A percentile compares a stretch with the other conserved stretches of the same genome.
Evolutionary conservation across 2,113 vertebrate genomes (phyloP).

Genomic region (Aegithalos caudatus): DNA sequence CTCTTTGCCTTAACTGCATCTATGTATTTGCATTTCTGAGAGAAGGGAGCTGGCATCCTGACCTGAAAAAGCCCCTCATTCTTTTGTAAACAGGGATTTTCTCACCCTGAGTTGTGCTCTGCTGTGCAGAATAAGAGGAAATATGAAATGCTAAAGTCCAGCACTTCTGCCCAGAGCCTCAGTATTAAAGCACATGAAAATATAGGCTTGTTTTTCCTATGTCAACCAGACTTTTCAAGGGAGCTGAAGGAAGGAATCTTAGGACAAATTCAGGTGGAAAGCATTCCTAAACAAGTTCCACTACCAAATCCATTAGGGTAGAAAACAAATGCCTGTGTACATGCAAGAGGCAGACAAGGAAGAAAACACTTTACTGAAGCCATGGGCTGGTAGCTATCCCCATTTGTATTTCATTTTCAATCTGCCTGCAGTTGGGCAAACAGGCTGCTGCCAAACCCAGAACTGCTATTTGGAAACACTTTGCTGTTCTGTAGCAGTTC

Average conservation of each 20-base stretch:
- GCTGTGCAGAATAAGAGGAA: background rate
- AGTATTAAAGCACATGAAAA: background rate
- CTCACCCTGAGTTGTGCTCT: background rate
- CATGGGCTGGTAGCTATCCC: background rate
- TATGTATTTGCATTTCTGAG: background rate
- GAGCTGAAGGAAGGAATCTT: background rate
- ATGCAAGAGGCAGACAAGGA: background rate
- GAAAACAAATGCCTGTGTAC: background rate
- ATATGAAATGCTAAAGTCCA: background rate
- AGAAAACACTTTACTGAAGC: background rate
- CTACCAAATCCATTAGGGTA: background rate
- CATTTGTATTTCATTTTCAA: background rate
- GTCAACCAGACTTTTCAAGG: background rate
- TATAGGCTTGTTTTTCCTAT: background rate
- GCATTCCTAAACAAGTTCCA: background rate
- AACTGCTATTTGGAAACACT: background rate
- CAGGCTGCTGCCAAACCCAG: background rate
- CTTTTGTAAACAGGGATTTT: background rate
- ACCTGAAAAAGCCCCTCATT: background rate
- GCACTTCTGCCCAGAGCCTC: background rate
- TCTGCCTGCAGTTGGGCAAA: background rate
- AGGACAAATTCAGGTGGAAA: background rate
- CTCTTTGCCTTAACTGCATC: background rate
- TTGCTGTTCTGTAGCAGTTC: background rate
- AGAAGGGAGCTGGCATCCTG: background rate